Evolutionary conservation across 2,888 invertebrate species (phyloP).

Genomic region (Drosophila peninsularis): DNA sequence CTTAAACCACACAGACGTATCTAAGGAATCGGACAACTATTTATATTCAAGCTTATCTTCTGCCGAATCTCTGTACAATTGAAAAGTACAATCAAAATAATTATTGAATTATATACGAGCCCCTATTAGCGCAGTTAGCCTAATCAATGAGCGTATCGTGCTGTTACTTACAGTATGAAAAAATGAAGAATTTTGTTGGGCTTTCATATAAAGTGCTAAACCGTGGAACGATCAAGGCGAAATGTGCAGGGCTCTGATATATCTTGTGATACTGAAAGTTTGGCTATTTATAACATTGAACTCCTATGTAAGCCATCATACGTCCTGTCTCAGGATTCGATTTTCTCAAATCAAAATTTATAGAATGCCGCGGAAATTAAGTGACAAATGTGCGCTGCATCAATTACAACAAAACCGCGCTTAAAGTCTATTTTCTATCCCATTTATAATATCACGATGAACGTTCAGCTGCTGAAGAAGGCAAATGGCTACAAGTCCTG

Average conservation of each 20-base stretch:
- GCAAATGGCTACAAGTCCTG: background rate
- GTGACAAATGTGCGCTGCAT: background rate
- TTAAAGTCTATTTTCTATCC: background rate
- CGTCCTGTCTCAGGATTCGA: accelerated
- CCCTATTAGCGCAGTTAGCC: background rate
- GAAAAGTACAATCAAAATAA: no score
- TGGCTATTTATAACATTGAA: background rate
- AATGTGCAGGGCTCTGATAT: background rate
- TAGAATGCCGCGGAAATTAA: background rate
- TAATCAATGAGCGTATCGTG: background rate
- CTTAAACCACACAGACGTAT: no score
- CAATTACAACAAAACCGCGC: background rate
- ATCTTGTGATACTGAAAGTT: background rate
- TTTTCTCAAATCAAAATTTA: no score
- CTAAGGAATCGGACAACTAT: no score
- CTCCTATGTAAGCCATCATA: background rate
- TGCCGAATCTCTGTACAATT: no score
- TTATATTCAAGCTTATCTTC: no score
- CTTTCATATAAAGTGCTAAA: background rate
- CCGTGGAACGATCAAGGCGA: background rate
- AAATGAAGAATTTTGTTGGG: background rate
- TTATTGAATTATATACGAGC: no score
- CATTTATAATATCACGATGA: background rate
- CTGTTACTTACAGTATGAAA: background rate
- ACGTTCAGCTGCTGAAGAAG: background rate